Percentiles rank a stretch among this genome's conserved stretches.
Conservation (phyloP, 1,140 invertebrate genomes). For the Tenebrio molitor region DNA sequence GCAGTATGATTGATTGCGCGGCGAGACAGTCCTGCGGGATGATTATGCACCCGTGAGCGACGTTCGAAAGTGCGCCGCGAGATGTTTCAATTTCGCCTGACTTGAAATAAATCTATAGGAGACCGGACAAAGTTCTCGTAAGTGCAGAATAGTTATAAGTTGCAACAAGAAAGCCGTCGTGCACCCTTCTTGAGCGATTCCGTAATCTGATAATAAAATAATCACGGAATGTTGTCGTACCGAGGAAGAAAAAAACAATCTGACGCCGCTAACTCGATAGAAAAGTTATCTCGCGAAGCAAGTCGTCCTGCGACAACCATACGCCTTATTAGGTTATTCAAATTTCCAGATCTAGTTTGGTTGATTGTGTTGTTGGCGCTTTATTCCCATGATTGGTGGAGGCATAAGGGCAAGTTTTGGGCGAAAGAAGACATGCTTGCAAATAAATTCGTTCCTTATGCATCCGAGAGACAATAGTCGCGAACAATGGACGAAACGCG, state of each 20-base stretch:
- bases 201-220: slow-evolving; percentile 56
- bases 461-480: slow-evolving; percentile 27
- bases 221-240: slow-evolving; percentile 50
- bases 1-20: slow-evolving; percentile 34
- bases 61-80: too few relatives aligned
- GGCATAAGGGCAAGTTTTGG: background rate
- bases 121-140: too few relatives aligned
- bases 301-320: slow-evolving; percentile 30
- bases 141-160: slow-evolving; percentile 4
- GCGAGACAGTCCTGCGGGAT: too few relatives aligned
- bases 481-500: slow-evolving; percentile 24
- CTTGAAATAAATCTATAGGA: too few relatives aligned
- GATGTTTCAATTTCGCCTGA: too few relatives aligned
- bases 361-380: slow-evolving; percentile 48
- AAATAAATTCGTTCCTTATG: slow-evolving; percentile 33
- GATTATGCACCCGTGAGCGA: too few relatives aligned
- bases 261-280: slow-evolving; percentile 58
- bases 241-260: slow-evolving; percentile 59
- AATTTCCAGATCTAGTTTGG: slow-evolving; percentile 56
- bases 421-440: background rate
- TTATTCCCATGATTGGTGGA: slow-evolving; percentile 26
- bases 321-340: slow-evolving; percentile 56
- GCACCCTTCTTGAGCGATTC: slow-evolving; percentile 18
- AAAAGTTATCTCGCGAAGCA: slow-evolving; percentile 57
- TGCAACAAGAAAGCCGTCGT: slow-evolving; percentile 1